Evolutionary conservation across 2,113 vertebrate genomes (phyloP), one percentile per base, ranked within the genome.

Genomic region (Candoia aspera): DNA sequence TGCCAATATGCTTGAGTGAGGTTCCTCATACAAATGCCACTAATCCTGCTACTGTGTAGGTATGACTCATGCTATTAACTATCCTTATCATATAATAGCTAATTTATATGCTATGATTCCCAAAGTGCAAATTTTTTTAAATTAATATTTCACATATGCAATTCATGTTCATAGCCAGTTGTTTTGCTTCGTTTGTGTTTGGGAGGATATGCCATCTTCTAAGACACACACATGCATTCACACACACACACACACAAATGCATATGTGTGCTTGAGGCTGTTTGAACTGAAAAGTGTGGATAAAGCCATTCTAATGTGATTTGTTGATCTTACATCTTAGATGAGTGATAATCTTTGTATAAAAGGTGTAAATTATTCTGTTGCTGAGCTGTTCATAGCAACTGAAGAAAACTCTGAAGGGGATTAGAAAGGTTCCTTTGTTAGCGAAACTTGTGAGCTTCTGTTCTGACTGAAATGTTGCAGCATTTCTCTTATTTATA

Each of bases 281-380:
- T 59, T 53, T 88, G 21, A 88, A 37, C 17, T 86, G 49, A 60
- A 88, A 86, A 33, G 1, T 33, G 1, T 17, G 79, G 89, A 90
- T 73, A 92, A 91, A 94, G 15, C 1, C 21, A 90, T n/a, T 21
- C 15, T 86, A 58, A 46, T 87, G 53, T 12, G 2, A n/a, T 13
- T 91, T 5, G 57, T 91, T 33, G 46, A 1, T 92, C 91, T 88
- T 84, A 94, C 91, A 87, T 91, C 53, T 73, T 87, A 79, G 46
- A 86, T 86, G 58, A 64, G 23, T 21, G 42, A 87, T 55, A 42
- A 33, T 87, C 87, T 73, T 42, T 57, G 33, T 73, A 64, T 29
- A 79, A 46, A 68, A 87, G 24, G n/a, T 87, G 33, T 79, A 93
- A 33, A 86, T 29, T 90, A 90, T 4, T 84, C 8, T 19, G 90